Evolutionary conservation across 2,113 vertebrate genomes (phyloP).

Genomic region (Microtus montanus): DNA sequence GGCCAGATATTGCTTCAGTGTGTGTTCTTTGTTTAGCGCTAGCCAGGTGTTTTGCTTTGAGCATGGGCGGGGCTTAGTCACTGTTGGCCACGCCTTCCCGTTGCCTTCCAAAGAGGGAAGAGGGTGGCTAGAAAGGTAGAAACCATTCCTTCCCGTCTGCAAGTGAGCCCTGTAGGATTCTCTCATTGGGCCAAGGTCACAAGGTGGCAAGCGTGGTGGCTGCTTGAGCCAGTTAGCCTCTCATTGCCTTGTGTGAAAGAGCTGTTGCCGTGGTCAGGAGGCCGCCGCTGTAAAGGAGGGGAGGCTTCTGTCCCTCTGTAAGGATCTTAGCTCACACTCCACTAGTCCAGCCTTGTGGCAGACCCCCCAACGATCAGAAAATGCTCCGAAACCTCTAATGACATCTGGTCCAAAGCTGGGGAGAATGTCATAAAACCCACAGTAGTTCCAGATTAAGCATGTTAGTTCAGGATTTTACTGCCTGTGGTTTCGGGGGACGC

Average conservation of each 20-base stretch:
- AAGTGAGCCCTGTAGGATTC: neutral
- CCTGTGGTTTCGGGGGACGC: slow-evolving; percentile 38
- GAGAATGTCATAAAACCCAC: neutral
- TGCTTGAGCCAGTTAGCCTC: neutral
- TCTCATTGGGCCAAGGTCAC: neutral
- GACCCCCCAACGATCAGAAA: neutral
- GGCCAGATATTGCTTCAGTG: neutral
- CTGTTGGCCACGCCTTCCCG: neutral
- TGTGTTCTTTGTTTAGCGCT: neutral
- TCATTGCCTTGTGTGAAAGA: neutral
- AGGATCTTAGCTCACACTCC: neutral
- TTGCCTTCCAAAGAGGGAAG: neutral
- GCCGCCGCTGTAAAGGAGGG: neutral
- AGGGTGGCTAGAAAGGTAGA: neutral
- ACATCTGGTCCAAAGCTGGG: slow-evolving; percentile 41
- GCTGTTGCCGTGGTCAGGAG: neutral
- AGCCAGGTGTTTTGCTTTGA: neutral
- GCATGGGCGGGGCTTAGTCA: neutral
- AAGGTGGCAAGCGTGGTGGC: neutral
- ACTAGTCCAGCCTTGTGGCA: neutral
- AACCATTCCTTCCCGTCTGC: neutral
- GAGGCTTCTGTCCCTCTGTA: neutral
- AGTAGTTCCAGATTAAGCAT: slow-evolving; percentile 20
- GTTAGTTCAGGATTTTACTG: slow-evolving; percentile 53
- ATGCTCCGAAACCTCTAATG: neutral